These are phyloP conservation scores for Phylloscopus collybita DNA, from an alignment of 2,797 vertebrate species.

Conservation along the genomic window DNA sequence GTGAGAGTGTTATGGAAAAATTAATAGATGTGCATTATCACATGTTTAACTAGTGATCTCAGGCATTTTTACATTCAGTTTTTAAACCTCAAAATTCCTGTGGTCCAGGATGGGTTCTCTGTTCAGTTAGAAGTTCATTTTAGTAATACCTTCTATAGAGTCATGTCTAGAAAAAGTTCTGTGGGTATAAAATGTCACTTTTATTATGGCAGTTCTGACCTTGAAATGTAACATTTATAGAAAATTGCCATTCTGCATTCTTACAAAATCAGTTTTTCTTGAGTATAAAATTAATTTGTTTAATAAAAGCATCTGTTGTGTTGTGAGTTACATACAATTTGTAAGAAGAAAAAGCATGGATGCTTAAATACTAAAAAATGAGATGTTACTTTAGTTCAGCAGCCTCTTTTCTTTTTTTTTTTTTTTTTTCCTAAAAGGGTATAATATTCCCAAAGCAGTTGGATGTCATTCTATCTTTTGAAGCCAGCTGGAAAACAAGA, in stretches of 20 bases:
- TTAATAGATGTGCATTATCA: not conserved
- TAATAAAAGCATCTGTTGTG: not conserved
- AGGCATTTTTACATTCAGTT: not conserved
- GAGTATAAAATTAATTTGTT: not conserved
- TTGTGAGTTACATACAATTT: not conserved
- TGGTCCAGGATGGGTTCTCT: not conserved
- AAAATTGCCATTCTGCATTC: not conserved
- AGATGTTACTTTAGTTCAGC: not conserved
- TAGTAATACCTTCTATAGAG: not conserved
- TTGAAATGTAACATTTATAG: not conserved
- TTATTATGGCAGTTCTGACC: not conserved
- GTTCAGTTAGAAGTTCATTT: not conserved
- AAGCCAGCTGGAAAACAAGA: not conserved
- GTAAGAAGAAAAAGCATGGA: not conserved
- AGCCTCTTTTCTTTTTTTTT: not conserved
- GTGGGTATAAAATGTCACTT: not conserved
- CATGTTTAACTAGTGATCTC: not conserved
- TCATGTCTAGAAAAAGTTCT: not conserved
- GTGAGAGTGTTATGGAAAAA: not conserved
- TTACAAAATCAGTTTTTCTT: not conserved
- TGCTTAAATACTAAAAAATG: not conserved
- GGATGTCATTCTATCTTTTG: not conserved
- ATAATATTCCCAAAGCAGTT: not conserved
- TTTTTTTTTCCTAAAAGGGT: not conserved
- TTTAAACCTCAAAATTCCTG: conserved; percentile 29